These are phyloP conservation scores for Apis laboriosa DNA, from an alignment of 1,140 invertebrate genomes.

Conservation along the genomic window DNA sequence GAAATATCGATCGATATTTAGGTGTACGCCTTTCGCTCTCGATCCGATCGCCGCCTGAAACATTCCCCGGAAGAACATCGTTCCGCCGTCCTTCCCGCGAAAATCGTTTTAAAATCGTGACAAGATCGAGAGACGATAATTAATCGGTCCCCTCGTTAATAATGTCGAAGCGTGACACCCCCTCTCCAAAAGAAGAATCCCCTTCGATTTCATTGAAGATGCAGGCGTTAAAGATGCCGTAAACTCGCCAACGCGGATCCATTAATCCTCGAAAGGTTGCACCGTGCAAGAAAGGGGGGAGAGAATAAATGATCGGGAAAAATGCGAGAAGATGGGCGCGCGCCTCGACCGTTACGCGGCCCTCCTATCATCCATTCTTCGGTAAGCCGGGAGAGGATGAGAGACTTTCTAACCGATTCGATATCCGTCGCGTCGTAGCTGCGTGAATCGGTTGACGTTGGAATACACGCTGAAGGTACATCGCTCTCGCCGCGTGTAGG, in stretches of 20 bases:
- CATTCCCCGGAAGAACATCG: background rate
- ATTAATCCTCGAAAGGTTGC: slow-evolving; percentile 30
- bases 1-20: too few relatives aligned
- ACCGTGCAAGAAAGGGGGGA: background rate
- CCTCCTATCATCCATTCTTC: background rate
- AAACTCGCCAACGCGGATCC: background rate
- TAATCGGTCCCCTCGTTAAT: slow-evolving; percentile 12
- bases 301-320: slow-evolving; percentile 19
- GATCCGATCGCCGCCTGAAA: background rate
- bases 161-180: background rate
- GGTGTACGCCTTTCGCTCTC: background rate
- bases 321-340: background rate
- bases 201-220: background rate
- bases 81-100: background rate
- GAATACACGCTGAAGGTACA: background rate
- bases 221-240: background rate
- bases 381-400: background rate
- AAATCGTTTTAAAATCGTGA: background rate
- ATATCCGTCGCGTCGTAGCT: slow-evolving; percentile 15
- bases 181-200: background rate
- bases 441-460: background rate
- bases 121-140: background rate
- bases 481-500: slow-evolving; percentile 19
- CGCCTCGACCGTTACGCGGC: too few relatives aligned
- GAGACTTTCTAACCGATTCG: background rate